Conservation (phyloP, 1,140 invertebrate species). For the Drosophila seguyi region DNA sequence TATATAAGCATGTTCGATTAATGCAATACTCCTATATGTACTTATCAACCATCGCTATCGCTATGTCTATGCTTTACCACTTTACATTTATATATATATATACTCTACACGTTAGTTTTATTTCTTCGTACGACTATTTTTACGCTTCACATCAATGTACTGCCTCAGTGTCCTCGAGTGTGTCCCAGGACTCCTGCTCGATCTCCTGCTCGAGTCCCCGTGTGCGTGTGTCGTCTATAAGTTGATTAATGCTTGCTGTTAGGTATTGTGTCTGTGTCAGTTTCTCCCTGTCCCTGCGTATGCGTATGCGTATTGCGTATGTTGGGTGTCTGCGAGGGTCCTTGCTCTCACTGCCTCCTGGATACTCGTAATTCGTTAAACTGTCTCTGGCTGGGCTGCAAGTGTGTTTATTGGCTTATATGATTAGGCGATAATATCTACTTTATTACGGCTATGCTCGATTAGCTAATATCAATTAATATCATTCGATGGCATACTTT, state of each 20-base stretch:
- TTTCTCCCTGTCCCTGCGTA: neutral
- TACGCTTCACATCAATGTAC: slow-evolving; percentile 62
- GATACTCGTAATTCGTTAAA: slow-evolving; percentile 25
- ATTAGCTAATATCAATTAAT: slow-evolving; percentile 82
- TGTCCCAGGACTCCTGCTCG: neutral
- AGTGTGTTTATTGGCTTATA: slow-evolving; percentile 52
- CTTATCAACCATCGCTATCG: slow-evolving; percentile 39
- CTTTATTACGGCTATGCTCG: slow-evolving; percentile 64
- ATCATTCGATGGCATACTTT: slow-evolving; percentile 82
- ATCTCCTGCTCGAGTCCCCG: slow-evolving; percentile 12
- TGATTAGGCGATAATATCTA: slow-evolving; percentile 65
- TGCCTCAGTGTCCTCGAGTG: slow-evolving; percentile 13
- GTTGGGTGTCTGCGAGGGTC: slow-evolving; percentile 13
- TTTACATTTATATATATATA: slow-evolving; percentile 49
- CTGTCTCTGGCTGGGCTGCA: slow-evolving; percentile 38
- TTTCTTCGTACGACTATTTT: slow-evolving; percentile 29
- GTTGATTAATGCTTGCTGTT: slow-evolving; percentile 56
- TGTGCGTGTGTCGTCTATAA: slow-evolving; percentile 38
- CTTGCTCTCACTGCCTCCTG: slow-evolving; percentile 15
- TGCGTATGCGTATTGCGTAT: slow-evolving; percentile 5
- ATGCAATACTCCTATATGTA: slow-evolving; percentile 45
- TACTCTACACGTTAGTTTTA: slow-evolving; percentile 51
- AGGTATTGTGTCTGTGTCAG: slow-evolving; percentile 29
- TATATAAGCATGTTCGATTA: slow-evolving; percentile 50
- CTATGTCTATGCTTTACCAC: slow-evolving; percentile 47